phyloP scores from a whole-genome alignment of 2,888 invertebrate species.

The Masnerella sp. region DNA sequence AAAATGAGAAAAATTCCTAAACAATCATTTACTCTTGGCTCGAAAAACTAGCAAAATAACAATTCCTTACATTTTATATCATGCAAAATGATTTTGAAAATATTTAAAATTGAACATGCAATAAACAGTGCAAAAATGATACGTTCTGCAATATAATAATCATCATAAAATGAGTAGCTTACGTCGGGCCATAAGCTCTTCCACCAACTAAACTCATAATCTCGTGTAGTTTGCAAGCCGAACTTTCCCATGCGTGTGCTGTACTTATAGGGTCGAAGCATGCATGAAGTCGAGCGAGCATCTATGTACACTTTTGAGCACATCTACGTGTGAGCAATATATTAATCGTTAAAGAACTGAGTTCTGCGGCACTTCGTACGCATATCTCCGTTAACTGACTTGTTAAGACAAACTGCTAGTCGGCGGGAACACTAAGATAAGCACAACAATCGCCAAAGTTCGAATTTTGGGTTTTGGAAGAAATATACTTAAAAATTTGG shows the following conservation, averaged over 20 bases:
- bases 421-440: too few species aligned
- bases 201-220: constrained; percentile 76
- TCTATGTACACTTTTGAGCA: constrained; percentile 39
- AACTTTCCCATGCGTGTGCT: constrained; percentile 74
- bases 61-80: too few species aligned
- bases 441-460: too few species aligned
- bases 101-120: too few species aligned
- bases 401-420: constrained; percentile 32
- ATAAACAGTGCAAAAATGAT: constrained; percentile 4
- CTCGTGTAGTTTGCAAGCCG: constrained; percentile 74
- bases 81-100: too few species aligned
- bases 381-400: constrained; percentile 20
- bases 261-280: constrained; percentile 62
- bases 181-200: constrained; percentile 68
- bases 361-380: constrained; percentile 13
- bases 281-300: constrained; percentile 70
- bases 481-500: too few species aligned
- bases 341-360: constrained; percentile 46
- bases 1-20: too few species aligned
- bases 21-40: too few species aligned
- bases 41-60: too few species aligned
- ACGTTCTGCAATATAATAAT: constrained; percentile 19
- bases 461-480: too few species aligned
- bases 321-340: constrained; percentile 26
- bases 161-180: constrained; percentile 57